Evolutionary conservation across 2,888 invertebrate genomes (phyloP).

Genomic region (Nematopogon swammerdamellus): DNA sequence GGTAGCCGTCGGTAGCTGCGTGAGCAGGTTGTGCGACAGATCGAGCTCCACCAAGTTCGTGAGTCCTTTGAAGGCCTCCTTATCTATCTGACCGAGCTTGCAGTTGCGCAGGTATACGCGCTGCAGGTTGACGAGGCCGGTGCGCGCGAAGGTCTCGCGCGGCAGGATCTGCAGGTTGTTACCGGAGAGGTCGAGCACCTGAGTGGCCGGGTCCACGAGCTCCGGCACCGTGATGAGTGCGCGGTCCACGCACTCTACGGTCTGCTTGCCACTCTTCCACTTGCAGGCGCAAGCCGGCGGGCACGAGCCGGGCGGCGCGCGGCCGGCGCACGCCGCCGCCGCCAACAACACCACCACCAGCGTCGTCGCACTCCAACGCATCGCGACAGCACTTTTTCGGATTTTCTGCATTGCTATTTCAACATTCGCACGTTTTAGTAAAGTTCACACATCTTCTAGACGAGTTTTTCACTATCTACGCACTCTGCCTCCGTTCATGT

Average conservation of each 20-base stretch:
- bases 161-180: conserved; percentile 84
- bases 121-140: conserved; percentile 82
- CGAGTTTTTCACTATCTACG: too few species aligned
- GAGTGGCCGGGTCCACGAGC: conserved; percentile 82
- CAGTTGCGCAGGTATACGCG: conserved; percentile 81
- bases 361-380: conserved; percentile 38
- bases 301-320: conserved; percentile 60
- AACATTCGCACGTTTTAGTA: background rate
- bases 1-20: conserved; percentile 74
- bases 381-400: background rate
- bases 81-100: conserved; percentile 81
- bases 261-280: conserved; percentile 93
- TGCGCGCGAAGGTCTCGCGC: conserved; percentile 76
- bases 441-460: background rate
- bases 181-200: conserved; percentile 86
- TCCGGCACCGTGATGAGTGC: conserved; percentile 82
- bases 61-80: conserved; percentile 78
- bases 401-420: background rate
- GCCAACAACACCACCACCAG: conserved; percentile 43
- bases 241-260: conserved; percentile 85
- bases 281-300: conserved; percentile 83
- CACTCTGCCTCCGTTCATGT: background rate
- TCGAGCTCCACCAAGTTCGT: conserved; percentile 90
- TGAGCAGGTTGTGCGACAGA: conserved; percentile 79
- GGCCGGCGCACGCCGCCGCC: conserved; percentile 32